Conservation (phyloP, 2,888 invertebrate genomes). For the Drosophila peninsularis region DNA sequence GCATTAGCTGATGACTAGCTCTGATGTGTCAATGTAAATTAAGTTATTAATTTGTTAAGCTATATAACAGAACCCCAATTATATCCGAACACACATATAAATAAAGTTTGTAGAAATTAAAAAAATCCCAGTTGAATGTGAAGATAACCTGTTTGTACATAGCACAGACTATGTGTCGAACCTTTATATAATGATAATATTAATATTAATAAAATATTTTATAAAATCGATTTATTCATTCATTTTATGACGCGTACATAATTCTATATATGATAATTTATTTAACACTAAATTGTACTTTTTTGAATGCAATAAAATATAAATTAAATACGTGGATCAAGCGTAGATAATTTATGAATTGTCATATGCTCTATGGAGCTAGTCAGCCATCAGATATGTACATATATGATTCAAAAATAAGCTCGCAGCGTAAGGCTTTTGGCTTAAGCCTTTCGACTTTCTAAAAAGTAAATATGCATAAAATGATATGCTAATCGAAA, state of each 20-base stretch:
- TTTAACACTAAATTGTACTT: background rate
- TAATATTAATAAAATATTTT: background rate
- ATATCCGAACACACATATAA: too few relatives aligned
- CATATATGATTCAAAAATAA: background rate
- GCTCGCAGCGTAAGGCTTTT: constrained; percentile 2
- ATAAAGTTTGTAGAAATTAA: too few relatives aligned
- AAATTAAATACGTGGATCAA: background rate
- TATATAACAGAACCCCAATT: constrained; percentile 8
- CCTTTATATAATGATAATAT: background rate
- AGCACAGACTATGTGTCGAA: too few relatives aligned
- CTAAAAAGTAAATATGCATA: constrained; percentile 34
- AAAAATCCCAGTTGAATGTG: background rate
- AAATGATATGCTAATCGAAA: constrained; percentile 47
- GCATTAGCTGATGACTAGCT: constrained; percentile 12
- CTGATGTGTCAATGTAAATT: background rate
- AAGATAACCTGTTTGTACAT: background rate
- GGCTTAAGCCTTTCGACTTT: constrained; percentile 41
- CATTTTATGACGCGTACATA: background rate
- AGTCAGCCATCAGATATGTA: background rate
- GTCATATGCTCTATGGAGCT: background rate
- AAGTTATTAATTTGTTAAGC: constrained; percentile 3
- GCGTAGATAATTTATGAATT: constrained; percentile 1
- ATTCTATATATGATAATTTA: background rate
- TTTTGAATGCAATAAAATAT: background rate
- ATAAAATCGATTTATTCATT: background rate